phyloP scores from a whole-genome alignment of 2,888 invertebrate species.

The Ophion ventricosus region DNA sequence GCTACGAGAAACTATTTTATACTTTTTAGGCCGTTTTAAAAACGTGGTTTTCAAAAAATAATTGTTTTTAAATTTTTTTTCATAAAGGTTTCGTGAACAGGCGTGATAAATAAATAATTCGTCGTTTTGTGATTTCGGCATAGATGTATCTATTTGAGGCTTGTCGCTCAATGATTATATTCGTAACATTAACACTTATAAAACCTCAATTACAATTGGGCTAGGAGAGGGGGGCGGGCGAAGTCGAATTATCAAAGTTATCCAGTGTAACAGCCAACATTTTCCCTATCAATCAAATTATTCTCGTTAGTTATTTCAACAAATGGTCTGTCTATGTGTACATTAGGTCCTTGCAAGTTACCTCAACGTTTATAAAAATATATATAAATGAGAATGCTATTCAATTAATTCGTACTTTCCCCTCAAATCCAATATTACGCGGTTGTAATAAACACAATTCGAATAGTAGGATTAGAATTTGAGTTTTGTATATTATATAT shows the following conservation, averaged over 20 bases:
- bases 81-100: background rate
- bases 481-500: background rate
- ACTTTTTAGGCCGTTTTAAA: no score
- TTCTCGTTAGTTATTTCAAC: background rate
- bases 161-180: slow-evolving; percentile 46
- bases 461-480: slow-evolving; percentile 26
- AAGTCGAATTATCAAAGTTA: slow-evolving; percentile 24
- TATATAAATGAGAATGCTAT: slow-evolving; percentile 29
- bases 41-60: no score
- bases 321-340: slow-evolving; percentile 7
- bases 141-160: slow-evolving; percentile 47
- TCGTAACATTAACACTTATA: slow-evolving; percentile 51
- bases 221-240: background rate
- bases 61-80: no score
- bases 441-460: slow-evolving; percentile 22
- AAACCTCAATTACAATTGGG: slow-evolving; percentile 49
- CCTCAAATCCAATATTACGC: slow-evolving; percentile 34
- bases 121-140: slow-evolving; percentile 22
- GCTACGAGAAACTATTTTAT: no score
- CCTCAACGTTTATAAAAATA: background rate
- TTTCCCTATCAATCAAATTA: slow-evolving; percentile 5
- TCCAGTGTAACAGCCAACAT: background rate
- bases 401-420: slow-evolving; percentile 30
- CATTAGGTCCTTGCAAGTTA: slow-evolving; percentile 9
- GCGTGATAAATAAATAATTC: background rate